Conservation (phyloP, 2,888 invertebrate genomes). For the Ectemnius lituratus region DNA sequence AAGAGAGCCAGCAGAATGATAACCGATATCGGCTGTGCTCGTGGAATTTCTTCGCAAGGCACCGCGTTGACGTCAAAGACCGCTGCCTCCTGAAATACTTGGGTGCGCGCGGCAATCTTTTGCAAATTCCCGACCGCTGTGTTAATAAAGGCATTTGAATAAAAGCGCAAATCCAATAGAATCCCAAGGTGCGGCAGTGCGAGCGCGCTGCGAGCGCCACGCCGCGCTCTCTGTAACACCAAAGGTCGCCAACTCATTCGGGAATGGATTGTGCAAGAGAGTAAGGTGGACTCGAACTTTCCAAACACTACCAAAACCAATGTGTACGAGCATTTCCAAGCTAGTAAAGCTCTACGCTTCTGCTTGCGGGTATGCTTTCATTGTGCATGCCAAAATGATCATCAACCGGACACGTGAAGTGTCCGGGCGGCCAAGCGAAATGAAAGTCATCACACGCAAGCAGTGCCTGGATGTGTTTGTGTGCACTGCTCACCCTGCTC, state of each 20-base stretch:
- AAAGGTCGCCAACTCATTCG: conserved; percentile 38
- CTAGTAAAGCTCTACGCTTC: neutral
- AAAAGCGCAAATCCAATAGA: neutral
- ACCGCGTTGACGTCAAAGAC: conserved; percentile 11
- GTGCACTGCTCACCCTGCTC: conserved; percentile 8
- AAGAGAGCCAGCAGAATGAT: conserved; percentile 8
- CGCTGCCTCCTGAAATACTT: conserved; percentile 1
- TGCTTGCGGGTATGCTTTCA: neutral
- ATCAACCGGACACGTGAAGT: conserved; percentile 7
- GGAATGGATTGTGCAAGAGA: conserved; percentile 50
- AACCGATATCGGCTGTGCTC: neutral
- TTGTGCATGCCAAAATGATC: neutral
- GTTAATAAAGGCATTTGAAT: neutral
- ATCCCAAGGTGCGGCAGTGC: no score
- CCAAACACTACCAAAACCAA: conserved; percentile 39
- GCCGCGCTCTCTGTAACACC: neutral
- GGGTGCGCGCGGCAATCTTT: conserved; percentile 2
- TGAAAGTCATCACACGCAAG: conserved; percentile 37
- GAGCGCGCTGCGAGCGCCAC: no score
- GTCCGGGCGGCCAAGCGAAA: conserved; percentile 16
- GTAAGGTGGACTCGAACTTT: conserved; percentile 51
- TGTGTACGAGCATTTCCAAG: neutral
- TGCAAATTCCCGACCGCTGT: neutral
- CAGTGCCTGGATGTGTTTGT: conserved; percentile 5
- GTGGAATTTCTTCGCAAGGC: neutral